Percentiles rank a stretch among this genome's conserved stretches.
These are phyloP conservation scores for Anhinga anhinga DNA, from an alignment of 2,113 vertebrate species.

Conservation along the genomic window DNA sequence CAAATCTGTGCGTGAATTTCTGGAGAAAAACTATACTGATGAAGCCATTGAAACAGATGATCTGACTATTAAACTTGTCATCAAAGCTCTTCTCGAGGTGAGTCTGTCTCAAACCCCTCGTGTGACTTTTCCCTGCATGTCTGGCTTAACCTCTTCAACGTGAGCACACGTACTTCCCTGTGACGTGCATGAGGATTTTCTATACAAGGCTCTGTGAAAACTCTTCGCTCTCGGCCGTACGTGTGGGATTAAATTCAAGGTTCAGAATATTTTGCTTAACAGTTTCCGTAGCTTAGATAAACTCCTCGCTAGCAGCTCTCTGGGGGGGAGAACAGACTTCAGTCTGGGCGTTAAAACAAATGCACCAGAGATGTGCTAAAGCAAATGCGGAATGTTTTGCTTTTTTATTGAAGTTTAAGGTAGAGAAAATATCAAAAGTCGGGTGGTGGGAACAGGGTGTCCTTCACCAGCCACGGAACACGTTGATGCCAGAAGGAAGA, in stretches of 20 bases:
- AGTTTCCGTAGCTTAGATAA: neutral
- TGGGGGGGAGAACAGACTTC: neutral
- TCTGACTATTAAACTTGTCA: conserved; percentile 83
- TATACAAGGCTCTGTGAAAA: neutral
- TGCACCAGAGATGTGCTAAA: too few species aligned
- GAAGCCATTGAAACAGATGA: conserved; percentile 85
- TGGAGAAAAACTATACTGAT: conserved; percentile 87
- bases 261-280: neutral
- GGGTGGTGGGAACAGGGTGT: neutral
- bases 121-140: neutral
- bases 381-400: neutral
- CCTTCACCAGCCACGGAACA: rapidly evolving
- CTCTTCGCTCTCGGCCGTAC: rapidly evolving
- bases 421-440: neutral
- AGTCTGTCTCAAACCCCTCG: neutral
- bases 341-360: neutral
- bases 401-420: neutral
- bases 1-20: conserved; percentile 86
- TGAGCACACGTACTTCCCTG: neutral
- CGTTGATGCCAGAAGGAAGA: neutral
- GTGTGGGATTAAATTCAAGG: neutral
- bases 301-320: neutral
- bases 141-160: neutral
- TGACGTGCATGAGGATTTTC: neutral
- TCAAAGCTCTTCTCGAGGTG: conserved; percentile 86